Percentiles rank a stretch among this genome's conserved stretches.
Conservation (phyloP, 2,888 invertebrate genomes). For the Troides oblongomaculatus region DNA sequence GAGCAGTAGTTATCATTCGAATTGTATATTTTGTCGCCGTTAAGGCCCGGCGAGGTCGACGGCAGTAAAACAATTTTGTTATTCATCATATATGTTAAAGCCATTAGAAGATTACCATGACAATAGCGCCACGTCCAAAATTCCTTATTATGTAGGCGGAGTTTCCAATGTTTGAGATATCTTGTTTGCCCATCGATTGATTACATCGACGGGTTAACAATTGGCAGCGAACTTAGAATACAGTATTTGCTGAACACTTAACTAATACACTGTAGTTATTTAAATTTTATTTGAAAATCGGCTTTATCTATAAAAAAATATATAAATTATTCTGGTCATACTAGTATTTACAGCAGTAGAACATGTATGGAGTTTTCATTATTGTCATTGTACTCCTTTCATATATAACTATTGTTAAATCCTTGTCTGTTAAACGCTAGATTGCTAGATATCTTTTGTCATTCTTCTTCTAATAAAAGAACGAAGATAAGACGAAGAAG, state of each 20-base stretch:
- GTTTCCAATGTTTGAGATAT: constrained; percentile 5
- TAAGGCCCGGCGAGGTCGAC: constrained; percentile 2
- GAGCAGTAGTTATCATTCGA: background rate
- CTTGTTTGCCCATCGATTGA: constrained; percentile 4
- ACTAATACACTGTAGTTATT: background rate
- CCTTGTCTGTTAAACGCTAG: too few species aligned
- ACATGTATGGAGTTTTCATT: too few species aligned
- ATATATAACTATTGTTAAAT: too few species aligned
- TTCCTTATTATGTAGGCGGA: constrained; percentile 23
- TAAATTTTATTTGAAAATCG: background rate
- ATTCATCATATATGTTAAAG: constrained; percentile 12
- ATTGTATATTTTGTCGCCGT: constrained; percentile 6
- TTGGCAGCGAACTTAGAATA: background rate
- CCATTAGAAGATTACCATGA: constrained; percentile 24
- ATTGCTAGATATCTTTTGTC: too few species aligned
- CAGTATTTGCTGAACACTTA: background rate
- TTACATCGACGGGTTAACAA: background rate
- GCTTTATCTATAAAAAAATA: background rate
- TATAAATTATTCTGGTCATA: too few species aligned
- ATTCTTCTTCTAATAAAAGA: too few species aligned
- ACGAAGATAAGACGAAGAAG: too few species aligned
- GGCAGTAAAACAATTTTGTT: constrained; percentile 7
- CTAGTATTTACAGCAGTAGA: too few species aligned
- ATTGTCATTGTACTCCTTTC: too few species aligned
- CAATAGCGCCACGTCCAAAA: constrained; percentile 24